phyloP scores from a whole-genome alignment of 2,797 vertebrate genomes.

The Sebastes hopkinsi region DNA sequence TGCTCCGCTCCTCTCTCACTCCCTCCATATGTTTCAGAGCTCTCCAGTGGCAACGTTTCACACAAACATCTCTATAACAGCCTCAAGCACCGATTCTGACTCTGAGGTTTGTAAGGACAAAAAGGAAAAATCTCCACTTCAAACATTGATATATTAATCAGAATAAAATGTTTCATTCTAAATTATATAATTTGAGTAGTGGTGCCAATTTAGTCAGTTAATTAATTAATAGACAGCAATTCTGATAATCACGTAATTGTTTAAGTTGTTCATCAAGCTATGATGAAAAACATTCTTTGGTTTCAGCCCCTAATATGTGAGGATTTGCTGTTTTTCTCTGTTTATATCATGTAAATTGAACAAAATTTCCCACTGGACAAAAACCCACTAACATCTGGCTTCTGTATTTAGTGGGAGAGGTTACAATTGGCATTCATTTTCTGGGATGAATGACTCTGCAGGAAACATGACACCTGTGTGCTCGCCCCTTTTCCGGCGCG shows the following conservation, averaged over 20 bases:
- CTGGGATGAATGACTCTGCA: too few species aligned
- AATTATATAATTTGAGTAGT: neutral
- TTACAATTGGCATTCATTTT: too few species aligned
- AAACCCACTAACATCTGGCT: too few species aligned
- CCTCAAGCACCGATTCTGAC: slow-evolving; percentile 15
- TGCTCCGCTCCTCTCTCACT: slow-evolving; percentile 24
- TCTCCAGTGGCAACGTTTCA: slow-evolving; percentile 52
- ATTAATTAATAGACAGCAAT: neutral
- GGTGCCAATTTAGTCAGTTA: neutral
- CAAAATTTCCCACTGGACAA: too few species aligned
- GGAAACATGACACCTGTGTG: fast-evolving
- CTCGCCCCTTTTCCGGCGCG: too few species aligned
- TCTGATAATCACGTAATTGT: neutral
- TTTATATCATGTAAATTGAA: neutral
- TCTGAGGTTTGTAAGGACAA: slow-evolving; percentile 5
- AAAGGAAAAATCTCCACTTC: slow-evolving; percentile 20
- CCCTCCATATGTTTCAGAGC: slow-evolving; percentile 50
- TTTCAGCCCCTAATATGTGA: neutral
- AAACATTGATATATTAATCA: neutral
- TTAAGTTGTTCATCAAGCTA: neutral
- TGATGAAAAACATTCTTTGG: neutral
- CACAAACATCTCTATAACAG: slow-evolving; percentile 56
- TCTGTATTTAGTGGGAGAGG: fast-evolving
- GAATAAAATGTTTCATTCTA: neutral
- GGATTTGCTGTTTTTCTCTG: neutral